Evolutionary conservation across 2,113 vertebrate species (phyloP).

Genomic region (Neoarius graeffei): DNA sequence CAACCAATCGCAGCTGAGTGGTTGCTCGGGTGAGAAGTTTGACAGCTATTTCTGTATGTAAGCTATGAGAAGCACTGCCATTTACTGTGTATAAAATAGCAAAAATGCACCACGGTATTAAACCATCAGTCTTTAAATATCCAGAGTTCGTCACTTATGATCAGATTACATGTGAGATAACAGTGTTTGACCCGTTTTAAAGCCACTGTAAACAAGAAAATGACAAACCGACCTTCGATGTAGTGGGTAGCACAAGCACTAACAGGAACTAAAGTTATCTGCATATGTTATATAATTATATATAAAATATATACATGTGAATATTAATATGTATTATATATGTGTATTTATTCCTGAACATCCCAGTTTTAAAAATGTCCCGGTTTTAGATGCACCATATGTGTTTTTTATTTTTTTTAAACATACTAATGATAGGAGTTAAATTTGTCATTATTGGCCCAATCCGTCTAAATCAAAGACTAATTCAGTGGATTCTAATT

Average conservation of each 20-base stretch:
- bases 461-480: not conserved
- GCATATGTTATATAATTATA: slow-evolving; percentile 57
- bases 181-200: slow-evolving; percentile 13
- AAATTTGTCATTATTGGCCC: slow-evolving; percentile 7
- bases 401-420: slow-evolving; percentile 10
- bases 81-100: slow-evolving; percentile 32
- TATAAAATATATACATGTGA: slow-evolving; percentile 45
- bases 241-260: slow-evolving; percentile 57
- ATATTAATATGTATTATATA: slow-evolving; percentile 65
- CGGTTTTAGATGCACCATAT: slow-evolving; percentile 19
- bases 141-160: slow-evolving; percentile 28
- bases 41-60: slow-evolving; percentile 17
- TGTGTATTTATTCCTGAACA: slow-evolving; percentile 72
- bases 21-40: not conserved
- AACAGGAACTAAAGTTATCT: slow-evolving; percentile 61
- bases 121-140: slow-evolving; percentile 18
- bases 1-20: not conserved
- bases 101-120: slow-evolving; percentile 20
- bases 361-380: slow-evolving; percentile 24
- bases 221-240: not conserved
- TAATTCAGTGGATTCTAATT: slow-evolving; percentile 28
- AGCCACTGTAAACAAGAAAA: slow-evolving; percentile 15
- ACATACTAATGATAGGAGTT: not conserved
- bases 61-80: slow-evolving; percentile 31
- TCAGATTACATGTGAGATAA: not conserved